phyloP scores from a whole-genome alignment of 2,797 vertebrate genomes.

The Vireo griseus region DNA sequence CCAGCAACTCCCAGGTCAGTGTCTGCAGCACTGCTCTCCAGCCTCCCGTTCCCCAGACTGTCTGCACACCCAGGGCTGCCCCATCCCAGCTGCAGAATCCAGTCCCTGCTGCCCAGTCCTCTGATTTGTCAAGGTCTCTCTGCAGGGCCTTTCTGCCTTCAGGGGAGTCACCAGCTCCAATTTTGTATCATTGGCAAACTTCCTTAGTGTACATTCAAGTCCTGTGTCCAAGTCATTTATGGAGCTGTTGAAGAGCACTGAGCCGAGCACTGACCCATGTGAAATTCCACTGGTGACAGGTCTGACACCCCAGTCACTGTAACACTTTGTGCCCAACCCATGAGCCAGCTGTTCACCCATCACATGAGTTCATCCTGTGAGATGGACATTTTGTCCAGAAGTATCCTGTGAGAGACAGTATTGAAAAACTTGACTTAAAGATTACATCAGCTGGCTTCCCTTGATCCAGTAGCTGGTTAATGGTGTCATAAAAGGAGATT shows the following conservation, averaged over 20 bases:
- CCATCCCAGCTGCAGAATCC: background rate
- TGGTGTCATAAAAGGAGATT: background rate
- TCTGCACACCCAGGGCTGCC: background rate
- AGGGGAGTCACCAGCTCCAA: background rate
- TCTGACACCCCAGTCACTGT: background rate
- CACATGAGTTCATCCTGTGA: background rate
- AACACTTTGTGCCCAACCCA: rapidly evolving
- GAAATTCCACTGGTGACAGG: background rate
- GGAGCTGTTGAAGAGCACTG: background rate
- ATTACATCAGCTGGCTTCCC: background rate
- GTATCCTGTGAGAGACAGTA: background rate
- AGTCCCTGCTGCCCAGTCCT: background rate
- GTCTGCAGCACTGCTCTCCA: background rate
- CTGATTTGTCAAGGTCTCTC: rapidly evolving
- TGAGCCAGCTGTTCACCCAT: background rate
- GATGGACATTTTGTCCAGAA: background rate
- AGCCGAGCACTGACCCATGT: background rate
- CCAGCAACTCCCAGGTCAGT: background rate
- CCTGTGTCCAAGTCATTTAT: background rate
- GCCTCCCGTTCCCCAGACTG: background rate
- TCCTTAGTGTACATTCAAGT: background rate
- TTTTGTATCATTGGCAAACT: rapidly evolving
- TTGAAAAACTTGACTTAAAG: background rate
- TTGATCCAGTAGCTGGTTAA: background rate
- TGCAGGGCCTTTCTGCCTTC: background rate